Percentiles rank a stretch among this genome's conserved stretches.
Conservation (phyloP, 2,113 vertebrate genomes). For the Thryonomys swinderianus region DNA sequence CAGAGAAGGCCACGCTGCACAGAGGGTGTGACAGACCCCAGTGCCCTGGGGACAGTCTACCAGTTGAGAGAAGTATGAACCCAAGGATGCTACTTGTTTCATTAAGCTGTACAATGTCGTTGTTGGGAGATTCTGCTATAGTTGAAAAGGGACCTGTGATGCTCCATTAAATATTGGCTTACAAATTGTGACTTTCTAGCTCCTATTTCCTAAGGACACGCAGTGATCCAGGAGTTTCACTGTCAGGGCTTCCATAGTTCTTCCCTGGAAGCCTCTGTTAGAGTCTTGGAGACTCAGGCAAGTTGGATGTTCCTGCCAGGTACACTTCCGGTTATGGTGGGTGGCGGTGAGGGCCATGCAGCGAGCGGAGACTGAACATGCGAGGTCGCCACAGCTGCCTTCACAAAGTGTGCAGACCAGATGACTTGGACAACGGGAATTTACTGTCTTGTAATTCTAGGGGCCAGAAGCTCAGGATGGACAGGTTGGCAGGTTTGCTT, state of each 20-base stretch:
- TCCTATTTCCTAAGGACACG: background rate
- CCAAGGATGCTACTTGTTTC: slow-evolving; percentile 67
- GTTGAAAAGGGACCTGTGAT: slow-evolving; percentile 43
- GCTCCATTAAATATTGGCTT: slow-evolving; percentile 4
- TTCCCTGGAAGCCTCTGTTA: background rate
- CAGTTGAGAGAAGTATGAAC: slow-evolving; percentile 41
- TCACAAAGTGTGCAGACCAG: background rate
- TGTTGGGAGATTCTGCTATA: slow-evolving; percentile 42
- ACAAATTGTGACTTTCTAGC: slow-evolving; percentile 31
- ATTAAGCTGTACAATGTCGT: slow-evolving; percentile 47
- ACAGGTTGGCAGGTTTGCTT: background rate
- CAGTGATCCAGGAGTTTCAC: background rate
- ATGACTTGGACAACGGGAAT: background rate
- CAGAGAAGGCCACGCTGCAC: background rate
- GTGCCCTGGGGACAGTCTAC: slow-evolving; percentile 61
- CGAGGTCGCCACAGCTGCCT: background rate
- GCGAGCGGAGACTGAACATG: too few relatives aligned
- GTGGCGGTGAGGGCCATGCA: background rate
- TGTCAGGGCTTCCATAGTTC: background rate
- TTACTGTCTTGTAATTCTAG: background rate
- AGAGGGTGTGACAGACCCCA: background rate
- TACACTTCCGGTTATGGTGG: background rate
- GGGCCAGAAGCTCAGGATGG: background rate
- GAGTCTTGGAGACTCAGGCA: background rate
- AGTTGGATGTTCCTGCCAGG: background rate